Evolutionary conservation across 1,140 invertebrate genomes (phyloP).

Genomic region (Drosophila funebris): DNA sequence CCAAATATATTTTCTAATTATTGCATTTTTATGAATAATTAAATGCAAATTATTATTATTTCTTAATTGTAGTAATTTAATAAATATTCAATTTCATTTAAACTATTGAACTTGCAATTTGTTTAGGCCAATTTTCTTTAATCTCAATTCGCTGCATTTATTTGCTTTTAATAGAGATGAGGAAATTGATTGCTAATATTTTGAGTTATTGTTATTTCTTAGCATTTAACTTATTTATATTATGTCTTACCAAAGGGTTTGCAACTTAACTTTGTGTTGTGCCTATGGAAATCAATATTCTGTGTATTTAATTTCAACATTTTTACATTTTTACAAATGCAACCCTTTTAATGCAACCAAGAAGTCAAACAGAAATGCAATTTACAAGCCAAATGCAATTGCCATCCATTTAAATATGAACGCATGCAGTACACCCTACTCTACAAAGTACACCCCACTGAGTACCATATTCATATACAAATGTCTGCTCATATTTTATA

Average conservation of each 20-base stretch:
- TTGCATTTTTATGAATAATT: no score
- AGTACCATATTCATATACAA: slow-evolving; percentile 12
- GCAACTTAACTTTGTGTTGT: not conserved
- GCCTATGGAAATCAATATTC: slow-evolving; percentile 26
- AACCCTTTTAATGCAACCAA: slow-evolving; percentile 25
- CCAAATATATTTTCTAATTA: no score
- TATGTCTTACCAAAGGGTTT: not conserved
- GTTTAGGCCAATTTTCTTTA: not conserved
- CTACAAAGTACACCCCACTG: not conserved
- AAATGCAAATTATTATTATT: no score
- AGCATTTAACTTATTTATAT: not conserved
- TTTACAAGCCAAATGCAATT: slow-evolving; percentile 48
- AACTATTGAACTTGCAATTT: no score
- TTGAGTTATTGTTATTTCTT: not conserved
- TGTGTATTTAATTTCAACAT: slow-evolving; percentile 34
- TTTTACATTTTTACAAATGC: slow-evolving; percentile 18
- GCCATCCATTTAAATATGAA: slow-evolving; percentile 48
- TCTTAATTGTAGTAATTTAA: no score
- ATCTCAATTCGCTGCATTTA: not conserved
- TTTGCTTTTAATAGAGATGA: no score
- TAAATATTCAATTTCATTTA: no score
- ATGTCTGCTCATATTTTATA: slow-evolving; percentile 43
- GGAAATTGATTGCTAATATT: not conserved
- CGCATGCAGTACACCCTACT: not conserved
- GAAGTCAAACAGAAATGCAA: slow-evolving; percentile 47